Evolutionary conservation across 2,888 invertebrate species (phyloP), one percentile per base, ranked within the genome.

Genomic region (Cremastinae sp.): DNA sequence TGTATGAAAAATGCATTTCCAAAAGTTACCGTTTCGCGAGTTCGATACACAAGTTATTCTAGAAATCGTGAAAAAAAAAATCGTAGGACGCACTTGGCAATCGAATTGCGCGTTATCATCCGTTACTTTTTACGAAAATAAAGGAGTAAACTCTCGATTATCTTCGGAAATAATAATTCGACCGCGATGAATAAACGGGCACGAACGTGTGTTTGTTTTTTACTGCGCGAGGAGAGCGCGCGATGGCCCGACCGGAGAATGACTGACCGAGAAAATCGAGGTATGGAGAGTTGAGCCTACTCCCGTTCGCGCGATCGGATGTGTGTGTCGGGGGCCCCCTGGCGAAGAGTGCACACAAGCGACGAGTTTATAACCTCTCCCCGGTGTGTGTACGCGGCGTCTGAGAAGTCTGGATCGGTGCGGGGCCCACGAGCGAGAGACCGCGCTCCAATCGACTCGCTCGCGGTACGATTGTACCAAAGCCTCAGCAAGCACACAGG

Each of bases 261-360:
- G 74, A 74, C 74, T 74, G 74, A 74, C 74, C 74, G 68, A 74
- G 74, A 74, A 74, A 74, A 56, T 54, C 68, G 59, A 41, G 49
- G 61, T 64, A 18, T 53, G 28, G 12, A 47, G 66, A 45, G 66
- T 53, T 53, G 16, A 34, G 64, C 59, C 38, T 18, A 68, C 66
- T 65, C 51, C 53, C 73, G 45, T 74, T 28, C 43, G 73, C 10
- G 20, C 5, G 9, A 16, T 56, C 9, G 20, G 14, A 49, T 45
- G 53, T 12, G 38, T 68, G 22, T 14, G 54, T 20, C 47, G 7
- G 36, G 22, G 43, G 45, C 18, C 66, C 22, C 73, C 72, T 51
- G 41, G 45, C 56, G 58, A 65, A 53, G 12, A 59, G 36, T 51
- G 12, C 38, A 64, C 53, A 47, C 69, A 45, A 49, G 51, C 70